Evolutionary conservation across 1,140 invertebrate species (phyloP).

Genomic region (Tribolium castaneum): DNA sequence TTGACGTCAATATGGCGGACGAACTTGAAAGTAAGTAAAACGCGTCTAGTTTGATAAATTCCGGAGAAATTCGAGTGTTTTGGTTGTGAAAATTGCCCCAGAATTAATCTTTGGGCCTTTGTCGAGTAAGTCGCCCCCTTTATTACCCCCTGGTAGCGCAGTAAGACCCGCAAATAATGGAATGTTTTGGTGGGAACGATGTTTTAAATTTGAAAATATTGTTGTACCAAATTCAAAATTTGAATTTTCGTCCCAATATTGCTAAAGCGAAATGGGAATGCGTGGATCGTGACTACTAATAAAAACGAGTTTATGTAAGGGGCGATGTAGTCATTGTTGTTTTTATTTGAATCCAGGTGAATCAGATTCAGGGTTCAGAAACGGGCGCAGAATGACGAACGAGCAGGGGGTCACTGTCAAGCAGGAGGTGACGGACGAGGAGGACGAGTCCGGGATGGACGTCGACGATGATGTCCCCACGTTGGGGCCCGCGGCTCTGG

Average conservation of each 20-base stretch:
- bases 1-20: constrained; percentile 79
- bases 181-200: constrained; percentile 49
- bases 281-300: background rate
- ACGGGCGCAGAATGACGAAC: constrained; percentile 65
- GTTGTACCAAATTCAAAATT: constrained; percentile 61
- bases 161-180: background rate
- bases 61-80: background rate
- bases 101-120: background rate
- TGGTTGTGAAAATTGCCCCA: background rate
- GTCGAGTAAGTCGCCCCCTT: background rate
- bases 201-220: constrained; percentile 63
- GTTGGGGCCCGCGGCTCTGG: constrained; percentile 79
- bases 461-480: constrained; percentile 75
- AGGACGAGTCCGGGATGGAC: constrained; percentile 69
- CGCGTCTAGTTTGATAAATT: constrained; percentile 26
- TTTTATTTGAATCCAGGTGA: constrained; percentile 38
- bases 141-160: background rate
- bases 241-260: constrained; percentile 53
- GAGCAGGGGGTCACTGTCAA: constrained; percentile 66
- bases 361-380: constrained; percentile 63
- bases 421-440: constrained; percentile 72
- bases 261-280: background rate
- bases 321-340: background rate
- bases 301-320: background rate
- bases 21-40: constrained; percentile 78